Evolutionary conservation across 2,888 invertebrate species (phyloP).

Genomic region (Epinotia demarniana): DNA sequence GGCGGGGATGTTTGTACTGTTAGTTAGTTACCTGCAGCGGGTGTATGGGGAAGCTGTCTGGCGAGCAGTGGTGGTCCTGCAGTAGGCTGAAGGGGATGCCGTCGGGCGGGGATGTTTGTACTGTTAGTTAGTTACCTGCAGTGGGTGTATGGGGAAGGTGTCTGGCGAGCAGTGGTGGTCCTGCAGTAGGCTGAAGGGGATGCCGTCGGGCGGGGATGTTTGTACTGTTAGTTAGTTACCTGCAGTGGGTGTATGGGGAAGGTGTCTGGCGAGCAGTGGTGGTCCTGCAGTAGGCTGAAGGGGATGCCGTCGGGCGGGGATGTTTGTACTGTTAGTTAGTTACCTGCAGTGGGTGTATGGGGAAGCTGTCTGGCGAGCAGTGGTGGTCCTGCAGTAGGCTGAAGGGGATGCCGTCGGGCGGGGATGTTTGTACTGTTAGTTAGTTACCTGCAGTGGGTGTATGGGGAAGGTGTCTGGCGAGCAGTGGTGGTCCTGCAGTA

Average conservation of each 20-base stretch:
- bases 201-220: slow-evolving; percentile 52
- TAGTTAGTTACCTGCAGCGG: slow-evolving; percentile 86
- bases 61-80: slow-evolving; percentile 95
- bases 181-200: slow-evolving; percentile 88
- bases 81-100: slow-evolving; percentile 87
- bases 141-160: slow-evolving; percentile 93
- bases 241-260: slow-evolving; percentile 95
- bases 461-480: slow-evolving; percentile 94
- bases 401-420: slow-evolving; percentile 72
- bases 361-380: slow-evolving; percentile 95
- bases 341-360: slow-evolving; percentile 92
- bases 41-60: slow-evolving; percentile 92
- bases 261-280: slow-evolving; percentile 94
- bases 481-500: slow-evolving; percentile 96
- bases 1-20: slow-evolving; percentile 6
- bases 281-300: slow-evolving; percentile 93
- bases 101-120: slow-evolving; percentile 48
- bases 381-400: slow-evolving; percentile 94
- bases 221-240: slow-evolving; percentile 62
- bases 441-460: slow-evolving; percentile 89
- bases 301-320: slow-evolving; percentile 62
- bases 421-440: slow-evolving; percentile 41
- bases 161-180: slow-evolving; percentile 97
- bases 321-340: not conserved
- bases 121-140: slow-evolving; percentile 83